A percentile compares a stretch with the other conserved stretches of the same genome.
These are phyloP conservation scores for Pseudonaja textilis DNA, from an alignment of 2,113 vertebrate species.

Conservation along the genomic window DNA sequence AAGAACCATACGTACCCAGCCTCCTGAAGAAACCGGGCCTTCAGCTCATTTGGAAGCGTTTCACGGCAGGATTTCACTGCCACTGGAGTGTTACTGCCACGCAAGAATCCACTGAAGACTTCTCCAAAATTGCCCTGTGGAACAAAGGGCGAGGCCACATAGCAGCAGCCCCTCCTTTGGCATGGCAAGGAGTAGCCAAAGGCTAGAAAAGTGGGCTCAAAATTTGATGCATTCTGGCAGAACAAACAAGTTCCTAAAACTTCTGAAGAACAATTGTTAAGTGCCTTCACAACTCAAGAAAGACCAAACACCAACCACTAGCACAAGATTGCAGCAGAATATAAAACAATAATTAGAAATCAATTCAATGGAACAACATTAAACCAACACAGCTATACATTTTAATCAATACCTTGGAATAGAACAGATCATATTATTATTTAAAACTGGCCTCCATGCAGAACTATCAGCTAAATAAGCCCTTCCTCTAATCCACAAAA, in stretches of 20 bases:
- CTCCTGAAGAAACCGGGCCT: constrained; percentile 95
- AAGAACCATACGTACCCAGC: constrained; percentile 72
- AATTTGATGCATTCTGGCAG: not conserved
- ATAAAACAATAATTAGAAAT: not conserved
- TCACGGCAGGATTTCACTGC: constrained; percentile 95
- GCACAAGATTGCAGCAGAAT: not conserved
- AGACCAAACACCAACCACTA: not conserved
- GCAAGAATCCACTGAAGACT: constrained; percentile 87
- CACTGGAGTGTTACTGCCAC: constrained; percentile 81
- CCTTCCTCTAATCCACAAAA: not conserved
- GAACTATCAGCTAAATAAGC: not conserved
- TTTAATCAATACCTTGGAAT: not conserved
- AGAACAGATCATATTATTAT: not conserved
- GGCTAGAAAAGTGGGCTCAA: not conserved
- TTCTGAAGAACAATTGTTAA: not conserved
- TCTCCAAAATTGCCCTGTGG: constrained; percentile 95
- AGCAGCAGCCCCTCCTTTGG: rapidly evolving
- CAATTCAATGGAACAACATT: not conserved
- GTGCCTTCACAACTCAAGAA: not conserved
- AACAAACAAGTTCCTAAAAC: no score
- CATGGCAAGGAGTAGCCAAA: not conserved
- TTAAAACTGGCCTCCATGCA: not conserved
- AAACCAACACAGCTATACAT: not conserved
- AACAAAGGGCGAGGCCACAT: not conserved
- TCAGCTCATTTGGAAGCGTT: constrained; percentile 84